phyloP scores from a whole-genome alignment of 1,140 invertebrate genomes.

The Ooceraea biroi region DNA sequence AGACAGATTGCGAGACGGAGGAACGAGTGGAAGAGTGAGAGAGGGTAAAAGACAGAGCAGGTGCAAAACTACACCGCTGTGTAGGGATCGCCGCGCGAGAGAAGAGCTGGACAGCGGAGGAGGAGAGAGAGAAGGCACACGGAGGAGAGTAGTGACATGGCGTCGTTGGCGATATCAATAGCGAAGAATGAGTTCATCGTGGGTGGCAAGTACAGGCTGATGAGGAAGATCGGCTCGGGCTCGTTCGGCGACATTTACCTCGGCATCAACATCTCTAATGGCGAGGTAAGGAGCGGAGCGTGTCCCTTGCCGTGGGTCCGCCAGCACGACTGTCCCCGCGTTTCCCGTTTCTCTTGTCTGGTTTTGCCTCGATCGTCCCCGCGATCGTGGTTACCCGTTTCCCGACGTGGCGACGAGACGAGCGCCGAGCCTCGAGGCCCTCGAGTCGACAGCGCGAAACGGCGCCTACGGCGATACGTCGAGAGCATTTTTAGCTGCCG shows the following conservation, averaged over 20 bases:
- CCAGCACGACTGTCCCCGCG: conserved; percentile 23
- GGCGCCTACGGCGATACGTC: too few species aligned
- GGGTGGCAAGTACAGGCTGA: conserved; percentile 96
- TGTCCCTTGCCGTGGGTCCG: neutral
- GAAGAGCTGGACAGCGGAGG: conserved; percentile 49
- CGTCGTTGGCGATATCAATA: conserved; percentile 77
- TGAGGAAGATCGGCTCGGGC: conserved; percentile 98
- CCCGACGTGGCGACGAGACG: neutral
- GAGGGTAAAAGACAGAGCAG: neutral
- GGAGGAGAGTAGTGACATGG: conserved; percentile 78
- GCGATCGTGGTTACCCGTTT: too few species aligned
- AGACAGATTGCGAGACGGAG: neutral
- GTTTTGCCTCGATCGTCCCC: neutral
- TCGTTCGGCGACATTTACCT: conserved; percentile 99
- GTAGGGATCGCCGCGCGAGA: conserved; percentile 20
- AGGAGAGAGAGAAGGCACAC: conserved; percentile 58
- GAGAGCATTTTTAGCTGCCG: too few species aligned
- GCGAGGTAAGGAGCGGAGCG: conserved; percentile 90
- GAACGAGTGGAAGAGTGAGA: neutral
- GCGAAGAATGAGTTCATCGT: conserved; percentile 92
- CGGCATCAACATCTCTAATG: conserved; percentile 98
- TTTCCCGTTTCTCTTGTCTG: conserved; percentile 2
- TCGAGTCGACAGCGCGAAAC: neutral
- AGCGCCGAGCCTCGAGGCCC: too few species aligned
- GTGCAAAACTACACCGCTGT: conserved; percentile 40